Conservation (phyloP, 2,113 vertebrate genomes). For the Archilochus colubris region DNA sequence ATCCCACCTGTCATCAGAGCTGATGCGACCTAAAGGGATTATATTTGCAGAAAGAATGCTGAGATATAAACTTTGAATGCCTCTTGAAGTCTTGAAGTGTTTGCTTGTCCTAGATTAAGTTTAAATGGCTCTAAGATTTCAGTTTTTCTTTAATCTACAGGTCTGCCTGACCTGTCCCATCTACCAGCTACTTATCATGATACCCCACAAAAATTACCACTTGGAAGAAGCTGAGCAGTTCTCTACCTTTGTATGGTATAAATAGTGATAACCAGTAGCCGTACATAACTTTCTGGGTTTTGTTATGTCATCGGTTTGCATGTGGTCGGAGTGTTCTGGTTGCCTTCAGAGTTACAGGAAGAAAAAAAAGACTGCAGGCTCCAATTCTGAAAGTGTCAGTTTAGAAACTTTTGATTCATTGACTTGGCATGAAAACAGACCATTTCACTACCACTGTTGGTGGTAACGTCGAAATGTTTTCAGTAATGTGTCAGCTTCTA, state of each 20-base stretch:
- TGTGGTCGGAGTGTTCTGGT: neutral
- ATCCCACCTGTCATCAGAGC: neutral
- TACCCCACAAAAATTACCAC: rapidly evolving
- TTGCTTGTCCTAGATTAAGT: neutral
- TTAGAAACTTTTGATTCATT: neutral
- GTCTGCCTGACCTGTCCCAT: neutral
- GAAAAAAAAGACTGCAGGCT: neutral
- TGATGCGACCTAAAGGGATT: neutral
- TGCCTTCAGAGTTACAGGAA: neutral
- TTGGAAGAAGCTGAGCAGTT: neutral
- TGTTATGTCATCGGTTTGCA: neutral
- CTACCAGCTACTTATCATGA: neutral
- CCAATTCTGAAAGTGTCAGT: neutral
- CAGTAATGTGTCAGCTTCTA: neutral
- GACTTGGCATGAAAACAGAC: neutral
- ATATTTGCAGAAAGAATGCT: neutral
- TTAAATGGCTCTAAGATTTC: neutral
- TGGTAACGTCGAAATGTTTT: neutral
- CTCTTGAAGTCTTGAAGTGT: neutral
- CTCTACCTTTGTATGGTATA: neutral
- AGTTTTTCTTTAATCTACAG: neutral
- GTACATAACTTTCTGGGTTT: neutral
- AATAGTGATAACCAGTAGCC: neutral
- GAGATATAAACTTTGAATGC: neutral
- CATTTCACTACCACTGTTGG: neutral